phyloP scores from a whole-genome alignment of 2,797 vertebrate genomes.

The Enteromius thamalakanensis region DNA sequence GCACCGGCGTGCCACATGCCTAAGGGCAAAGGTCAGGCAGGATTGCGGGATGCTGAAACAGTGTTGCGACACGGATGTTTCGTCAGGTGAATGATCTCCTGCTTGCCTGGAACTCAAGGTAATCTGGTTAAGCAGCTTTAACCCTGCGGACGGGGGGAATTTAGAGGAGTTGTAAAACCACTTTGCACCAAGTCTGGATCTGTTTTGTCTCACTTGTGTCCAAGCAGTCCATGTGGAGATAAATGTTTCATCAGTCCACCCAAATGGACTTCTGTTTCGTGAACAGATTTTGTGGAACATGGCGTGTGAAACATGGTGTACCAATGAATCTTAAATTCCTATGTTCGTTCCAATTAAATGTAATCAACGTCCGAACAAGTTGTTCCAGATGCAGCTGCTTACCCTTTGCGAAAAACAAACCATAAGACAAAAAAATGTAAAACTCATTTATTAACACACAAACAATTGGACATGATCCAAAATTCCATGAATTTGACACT shows the following conservation, averaged over 20 bases:
- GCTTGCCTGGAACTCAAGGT: constrained; percentile 74
- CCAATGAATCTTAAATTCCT: background rate
- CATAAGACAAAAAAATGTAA: background rate
- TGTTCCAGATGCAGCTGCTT: background rate
- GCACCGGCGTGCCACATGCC: constrained; percentile 56
- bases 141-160: constrained; percentile 70
- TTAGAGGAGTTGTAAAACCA: constrained; percentile 74
- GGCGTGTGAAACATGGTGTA: constrained; percentile 1
- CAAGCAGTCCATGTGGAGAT: constrained; percentile 21
- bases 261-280: constrained; percentile 25
- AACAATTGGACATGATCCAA: background rate
- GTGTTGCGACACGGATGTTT: constrained; percentile 71
- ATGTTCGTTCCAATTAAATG: background rate
- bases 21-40: constrained; percentile 71
- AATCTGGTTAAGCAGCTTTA: constrained; percentile 82
- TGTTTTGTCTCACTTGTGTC: background rate
- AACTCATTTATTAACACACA: background rate
- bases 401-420: background rate
- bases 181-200: constrained; percentile 62
- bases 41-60: constrained; percentile 68
- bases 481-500: background rate
- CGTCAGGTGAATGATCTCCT: constrained; percentile 75
- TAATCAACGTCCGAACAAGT: background rate
- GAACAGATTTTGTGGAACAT: constrained; percentile 36
- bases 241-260: constrained; percentile 22